Conservation (phyloP, 2,888 invertebrate genomes). For the Lamellibrachia columna region DNA sequence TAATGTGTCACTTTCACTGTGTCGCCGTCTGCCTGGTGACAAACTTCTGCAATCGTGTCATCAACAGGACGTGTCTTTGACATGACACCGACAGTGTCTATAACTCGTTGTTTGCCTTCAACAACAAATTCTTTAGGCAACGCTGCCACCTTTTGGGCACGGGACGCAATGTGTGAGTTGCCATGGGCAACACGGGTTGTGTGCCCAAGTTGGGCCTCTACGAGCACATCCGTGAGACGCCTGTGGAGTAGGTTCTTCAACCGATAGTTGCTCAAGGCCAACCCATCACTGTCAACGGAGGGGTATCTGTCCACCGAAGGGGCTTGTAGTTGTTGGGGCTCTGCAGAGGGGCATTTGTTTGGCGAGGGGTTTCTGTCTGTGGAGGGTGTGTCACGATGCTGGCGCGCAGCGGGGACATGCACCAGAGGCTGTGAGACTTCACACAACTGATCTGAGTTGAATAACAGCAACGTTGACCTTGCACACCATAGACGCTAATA, state of each 20-base stretch:
- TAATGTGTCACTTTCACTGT: neutral
- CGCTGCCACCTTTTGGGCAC: neutral
- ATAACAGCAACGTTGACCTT: neutral
- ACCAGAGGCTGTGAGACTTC: neutral
- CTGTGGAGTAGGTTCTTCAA: neutral
- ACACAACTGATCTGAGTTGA: constrained; percentile 4
- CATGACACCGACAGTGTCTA: neutral
- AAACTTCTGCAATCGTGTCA: neutral
- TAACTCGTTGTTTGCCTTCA: neutral
- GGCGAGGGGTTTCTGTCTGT: neutral
- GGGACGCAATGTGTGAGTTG: too few species aligned
- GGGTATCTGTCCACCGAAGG: neutral
- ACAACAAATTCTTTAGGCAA: neutral
- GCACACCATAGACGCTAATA: neutral
- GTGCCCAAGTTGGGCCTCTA: neutral
- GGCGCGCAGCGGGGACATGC: neutral
- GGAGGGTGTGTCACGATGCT: neutral
- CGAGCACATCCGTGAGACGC: neutral
- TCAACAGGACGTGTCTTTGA: neutral
- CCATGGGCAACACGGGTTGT: neutral
- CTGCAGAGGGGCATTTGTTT: neutral
- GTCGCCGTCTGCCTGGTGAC: neutral
- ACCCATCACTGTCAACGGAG: neutral
- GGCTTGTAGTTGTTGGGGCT: neutral
- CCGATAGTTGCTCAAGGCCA: neutral